phyloP scores from a whole-genome alignment of 2,797 vertebrate species.

The Enteromius paludinosus region DNA sequence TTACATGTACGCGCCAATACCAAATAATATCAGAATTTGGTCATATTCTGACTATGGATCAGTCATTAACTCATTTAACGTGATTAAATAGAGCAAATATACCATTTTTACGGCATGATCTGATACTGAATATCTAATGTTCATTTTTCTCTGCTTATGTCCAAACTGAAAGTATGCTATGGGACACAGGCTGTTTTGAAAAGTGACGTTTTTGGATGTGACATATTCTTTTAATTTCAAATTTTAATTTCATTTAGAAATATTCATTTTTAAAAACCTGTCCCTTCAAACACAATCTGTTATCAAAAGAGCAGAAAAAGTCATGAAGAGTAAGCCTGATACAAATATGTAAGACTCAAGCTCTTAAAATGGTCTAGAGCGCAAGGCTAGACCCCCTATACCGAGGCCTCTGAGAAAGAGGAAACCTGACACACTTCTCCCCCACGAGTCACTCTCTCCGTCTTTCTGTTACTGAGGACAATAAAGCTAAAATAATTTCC shows the following conservation, averaged over 20 bases:
- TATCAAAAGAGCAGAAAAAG: neutral
- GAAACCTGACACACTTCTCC: constrained; percentile 30
- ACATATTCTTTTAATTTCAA: neutral
- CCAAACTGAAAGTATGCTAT: neutral
- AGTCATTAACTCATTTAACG: neutral
- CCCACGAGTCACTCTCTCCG: neutral
- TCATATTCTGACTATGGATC: neutral
- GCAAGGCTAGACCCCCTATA: neutral
- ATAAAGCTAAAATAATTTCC: constrained; percentile 80
- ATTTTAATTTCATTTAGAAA: neutral
- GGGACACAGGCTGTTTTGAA: neutral
- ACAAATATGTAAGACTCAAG: neutral
- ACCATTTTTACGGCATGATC: neutral
- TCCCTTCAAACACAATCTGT: neutral
- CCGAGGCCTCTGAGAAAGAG: constrained; percentile 4
- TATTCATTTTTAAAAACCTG: neutral
- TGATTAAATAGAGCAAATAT: neutral
- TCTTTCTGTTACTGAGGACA: constrained; percentile 48
- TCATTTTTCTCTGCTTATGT: neutral
- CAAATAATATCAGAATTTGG: neutral
- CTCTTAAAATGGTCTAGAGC: neutral
- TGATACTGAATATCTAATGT: neutral
- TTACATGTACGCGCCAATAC: neutral
- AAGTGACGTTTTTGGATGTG: neutral
- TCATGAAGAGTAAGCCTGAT: neutral